Evolutionary conservation across 2,888 invertebrate genomes (phyloP).

Genomic region (Geophilus truncorum): DNA sequence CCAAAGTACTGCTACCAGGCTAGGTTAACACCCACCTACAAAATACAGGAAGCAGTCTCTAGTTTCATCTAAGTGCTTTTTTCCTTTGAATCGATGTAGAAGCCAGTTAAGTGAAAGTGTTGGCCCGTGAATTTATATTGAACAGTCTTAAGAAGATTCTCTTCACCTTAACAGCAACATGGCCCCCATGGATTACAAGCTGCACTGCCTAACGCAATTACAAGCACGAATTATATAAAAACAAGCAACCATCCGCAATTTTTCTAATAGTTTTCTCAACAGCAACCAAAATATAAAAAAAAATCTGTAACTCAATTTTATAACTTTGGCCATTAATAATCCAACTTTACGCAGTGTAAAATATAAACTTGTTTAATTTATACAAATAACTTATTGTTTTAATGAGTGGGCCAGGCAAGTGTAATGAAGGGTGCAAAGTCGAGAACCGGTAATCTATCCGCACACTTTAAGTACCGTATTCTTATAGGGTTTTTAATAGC

Average conservation of each 20-base stretch:
- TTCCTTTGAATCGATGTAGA: not conserved
- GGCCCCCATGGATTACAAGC: slow-evolving; percentile 13
- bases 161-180: not conserved
- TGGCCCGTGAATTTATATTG: slow-evolving; percentile 27
- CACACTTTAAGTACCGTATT: not conserved
- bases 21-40: not conserved
- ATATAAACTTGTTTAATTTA: not conserved
- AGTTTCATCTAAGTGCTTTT: slow-evolving; percentile 20
- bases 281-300: not conserved
- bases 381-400: not conserved
- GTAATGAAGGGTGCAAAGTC: not conserved
- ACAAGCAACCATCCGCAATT: not conserved
- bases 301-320: no score
- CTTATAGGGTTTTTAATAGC: not conserved
- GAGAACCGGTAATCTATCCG: not conserved
- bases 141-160: slow-evolving; percentile 21
- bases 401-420: not conserved
- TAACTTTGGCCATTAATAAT: no score
- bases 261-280: not conserved
- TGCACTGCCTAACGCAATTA: slow-evolving; percentile 19
- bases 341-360: no score
- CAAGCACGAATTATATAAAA: not conserved
- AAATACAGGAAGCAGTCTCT: not conserved
- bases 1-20: not conserved
- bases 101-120: slow-evolving; percentile 13